A percentile compares a stretch with the other conserved stretches of the same genome.
Evolutionary conservation across 2,797 vertebrate genomes (phyloP).

Genomic region (Lacerta agilis): DNA sequence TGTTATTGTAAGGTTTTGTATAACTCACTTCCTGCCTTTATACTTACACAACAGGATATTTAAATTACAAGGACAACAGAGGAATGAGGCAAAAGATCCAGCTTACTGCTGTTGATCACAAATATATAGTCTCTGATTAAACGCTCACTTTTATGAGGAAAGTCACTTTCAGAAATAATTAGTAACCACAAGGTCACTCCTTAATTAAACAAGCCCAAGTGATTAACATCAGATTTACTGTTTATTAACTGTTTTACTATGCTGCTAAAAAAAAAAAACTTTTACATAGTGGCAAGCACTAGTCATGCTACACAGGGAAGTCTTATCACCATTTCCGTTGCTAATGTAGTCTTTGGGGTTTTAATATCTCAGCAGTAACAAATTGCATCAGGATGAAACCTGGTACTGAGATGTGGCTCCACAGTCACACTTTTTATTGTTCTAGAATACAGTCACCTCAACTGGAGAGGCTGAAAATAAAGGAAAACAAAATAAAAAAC

Average conservation of each 20-base stretch:
- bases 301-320: not conserved
- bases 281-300: constrained; percentile 2
- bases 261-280: not conserved
- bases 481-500: constrained; percentile 20
- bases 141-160: constrained; percentile 35
- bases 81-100: constrained; percentile 49
- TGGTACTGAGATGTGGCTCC: constrained; percentile 30
- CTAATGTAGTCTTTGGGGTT: constrained; percentile 38
- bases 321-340: constrained; percentile 43
- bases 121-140: constrained; percentile 33
- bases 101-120: constrained; percentile 41
- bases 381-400: constrained; percentile 32
- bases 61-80: constrained; percentile 72
- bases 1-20: constrained; percentile 68
- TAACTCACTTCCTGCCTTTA: constrained; percentile 82
- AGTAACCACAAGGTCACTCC: constrained; percentile 39
- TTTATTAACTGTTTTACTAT: constrained; percentile 24
- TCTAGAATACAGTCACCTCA: not conserved
- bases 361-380: constrained; percentile 61
- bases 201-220: constrained; percentile 18
- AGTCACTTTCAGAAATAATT: constrained; percentile 44
- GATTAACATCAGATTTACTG: not conserved
- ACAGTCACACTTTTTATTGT: not conserved
- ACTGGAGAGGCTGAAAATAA: not conserved
- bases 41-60: constrained; percentile 81